These are phyloP conservation scores for Macrophya alboannulata DNA, from an alignment of 2,888 invertebrate species.

Conservation along the genomic window DNA sequence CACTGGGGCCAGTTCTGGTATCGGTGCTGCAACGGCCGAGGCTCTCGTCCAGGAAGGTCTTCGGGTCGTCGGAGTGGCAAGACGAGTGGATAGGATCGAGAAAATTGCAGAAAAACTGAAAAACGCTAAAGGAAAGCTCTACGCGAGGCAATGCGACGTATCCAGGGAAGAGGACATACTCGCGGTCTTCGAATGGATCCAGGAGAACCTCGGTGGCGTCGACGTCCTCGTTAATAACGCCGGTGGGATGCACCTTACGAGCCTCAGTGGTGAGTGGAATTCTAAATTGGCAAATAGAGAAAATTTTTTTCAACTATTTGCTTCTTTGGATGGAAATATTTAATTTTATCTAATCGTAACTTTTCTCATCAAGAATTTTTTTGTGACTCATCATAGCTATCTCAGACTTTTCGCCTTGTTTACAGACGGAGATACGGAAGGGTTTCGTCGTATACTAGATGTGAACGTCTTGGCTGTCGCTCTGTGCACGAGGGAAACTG, in stretches of 20 bases:
- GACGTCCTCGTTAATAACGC: conserved; percentile 85
- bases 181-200: conserved; percentile 81
- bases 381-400: too few species aligned
- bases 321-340: too few species aligned
- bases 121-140: conserved; percentile 72
- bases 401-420: not conserved
- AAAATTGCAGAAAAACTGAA: conserved; percentile 65
- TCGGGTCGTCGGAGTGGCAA: conserved; percentile 82
- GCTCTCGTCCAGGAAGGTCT: conserved; percentile 81
- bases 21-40: conserved; percentile 81
- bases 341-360: too few species aligned
- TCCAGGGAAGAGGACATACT: conserved; percentile 81
- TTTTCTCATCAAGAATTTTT: too few species aligned
- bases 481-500: conserved; percentile 82
- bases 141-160: conserved; percentile 81
- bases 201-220: conserved; percentile 81
- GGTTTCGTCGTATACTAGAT: conserved; percentile 78
- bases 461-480: conserved; percentile 83
- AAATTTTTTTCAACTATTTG: too few species aligned
- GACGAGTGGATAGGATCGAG: conserved; percentile 80
- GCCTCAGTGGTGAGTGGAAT: not conserved
- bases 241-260: conserved; percentile 74
- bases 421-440: conserved; percentile 72
- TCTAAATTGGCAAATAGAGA: not conserved
- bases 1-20: conserved; percentile 85